Evolutionary conservation across 2,113 vertebrate genomes (phyloP), one percentile per base, ranked within the genome.

Genomic region (Tor tambroides): DNA sequence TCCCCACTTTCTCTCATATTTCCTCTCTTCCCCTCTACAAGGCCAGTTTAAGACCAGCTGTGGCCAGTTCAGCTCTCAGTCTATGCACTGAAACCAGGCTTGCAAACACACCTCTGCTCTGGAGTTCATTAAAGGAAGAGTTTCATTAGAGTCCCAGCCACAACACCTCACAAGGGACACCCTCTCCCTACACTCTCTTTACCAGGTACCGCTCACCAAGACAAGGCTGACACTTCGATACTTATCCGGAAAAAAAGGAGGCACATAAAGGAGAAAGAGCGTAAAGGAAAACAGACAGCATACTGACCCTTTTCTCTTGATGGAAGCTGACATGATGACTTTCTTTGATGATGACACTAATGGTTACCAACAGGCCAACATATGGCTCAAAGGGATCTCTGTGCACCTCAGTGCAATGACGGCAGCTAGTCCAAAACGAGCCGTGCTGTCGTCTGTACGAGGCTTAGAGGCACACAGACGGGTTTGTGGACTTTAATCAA

Each of bases 301-400:
- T 88, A n/a, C 65, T 88, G 92, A 93, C 92, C 94, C 76, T 89
- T 94, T 92, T 92, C 38, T 80, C 38, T 85, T 93, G 92, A 93
- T 54, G 88, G 88, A 89, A 89, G 89, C 79, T 80, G 87, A 71
- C 65, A 81, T 63, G 83, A 84, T 49, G 56, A 54, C 59, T 83
- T 74, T 51, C 81, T 85, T 74, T 75, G 88, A 87, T 87, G 15
- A 82, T 92, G 90, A 94, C 92, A 91, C 88, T 93, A 93, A 95
- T 92, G 91, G 94, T 91, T 92, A 94, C 88, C 91, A 92, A 92
- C 92, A 89, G 89, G 67, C 76, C 32, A 76, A 65, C 61, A 69
- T 54, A 30, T 65, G 83, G 83, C 79, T 90, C 89, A 88, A 86
- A 84, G 89, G 38, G 72, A 88, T 77, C 75, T 59, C 78, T 85